phyloP scores from a whole-genome alignment of 2,888 invertebrate genomes.

The Creontiades dilutus region DNA sequence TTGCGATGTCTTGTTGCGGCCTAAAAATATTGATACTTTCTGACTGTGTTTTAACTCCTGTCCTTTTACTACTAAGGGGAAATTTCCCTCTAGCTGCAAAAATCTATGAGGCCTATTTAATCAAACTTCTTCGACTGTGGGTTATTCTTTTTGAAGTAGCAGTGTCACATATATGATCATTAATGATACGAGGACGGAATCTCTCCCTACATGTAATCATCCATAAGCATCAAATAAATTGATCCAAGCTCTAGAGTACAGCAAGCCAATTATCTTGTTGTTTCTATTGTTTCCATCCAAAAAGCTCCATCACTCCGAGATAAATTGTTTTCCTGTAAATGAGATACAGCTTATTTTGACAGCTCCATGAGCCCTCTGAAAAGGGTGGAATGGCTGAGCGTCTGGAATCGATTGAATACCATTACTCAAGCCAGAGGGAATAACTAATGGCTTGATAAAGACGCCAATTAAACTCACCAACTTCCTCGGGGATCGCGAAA shows the following conservation, averaged over 20 bases:
- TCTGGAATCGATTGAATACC: constrained; percentile 15
- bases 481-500: neutral
- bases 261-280: constrained; percentile 2
- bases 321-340: neutral
- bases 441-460: constrained; percentile 32
- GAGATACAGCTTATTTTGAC: constrained; percentile 28
- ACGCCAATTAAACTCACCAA: constrained; percentile 16
- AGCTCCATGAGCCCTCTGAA: neutral
- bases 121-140: too few relatives aligned
- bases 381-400: neutral
- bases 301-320: neutral
- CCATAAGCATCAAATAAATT: too few relatives aligned
- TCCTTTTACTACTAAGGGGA: too few relatives aligned
- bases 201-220: too few relatives aligned
- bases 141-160: too few relatives aligned
- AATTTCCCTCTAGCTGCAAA: too few relatives aligned
- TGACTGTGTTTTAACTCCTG: too few relatives aligned
- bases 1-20: too few relatives aligned
- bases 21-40: too few relatives aligned
- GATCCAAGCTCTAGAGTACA: neutral
- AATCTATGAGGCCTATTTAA: too few relatives aligned
- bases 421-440: constrained; percentile 36
- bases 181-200: too few relatives aligned
- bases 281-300: neutral
- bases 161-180: too few relatives aligned